Evolutionary conservation across 2,797 vertebrate species (phyloP).

Genomic region (Alca torda): DNA sequence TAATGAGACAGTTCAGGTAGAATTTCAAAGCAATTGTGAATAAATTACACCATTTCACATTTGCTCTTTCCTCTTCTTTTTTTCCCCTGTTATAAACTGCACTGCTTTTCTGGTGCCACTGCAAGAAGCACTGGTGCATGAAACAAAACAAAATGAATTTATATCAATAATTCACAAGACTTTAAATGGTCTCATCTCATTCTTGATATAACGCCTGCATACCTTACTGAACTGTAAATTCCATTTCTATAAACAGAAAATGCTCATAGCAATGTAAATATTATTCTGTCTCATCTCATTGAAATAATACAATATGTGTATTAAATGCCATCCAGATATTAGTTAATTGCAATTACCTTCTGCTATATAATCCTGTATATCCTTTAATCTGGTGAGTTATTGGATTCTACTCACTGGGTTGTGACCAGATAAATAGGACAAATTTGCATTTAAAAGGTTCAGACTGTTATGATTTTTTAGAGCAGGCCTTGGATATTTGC

Average conservation of each 20-base stretch:
- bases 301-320: conserved; percentile 65
- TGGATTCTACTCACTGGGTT: conserved; percentile 69
- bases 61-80: conserved; percentile 57
- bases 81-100: conserved; percentile 24
- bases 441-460: conserved; percentile 67
- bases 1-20: conserved; percentile 62
- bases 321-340: conserved; percentile 66
- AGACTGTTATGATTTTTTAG: conserved; percentile 62
- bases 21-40: conserved; percentile 71
- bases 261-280: conserved; percentile 73
- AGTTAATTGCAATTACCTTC: conserved; percentile 73
- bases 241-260: conserved; percentile 63
- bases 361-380: conserved; percentile 66
- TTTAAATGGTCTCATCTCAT: conserved; percentile 59
- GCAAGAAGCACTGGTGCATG: conserved; percentile 38
- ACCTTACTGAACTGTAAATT: conserved; percentile 63
- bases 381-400: conserved; percentile 71
- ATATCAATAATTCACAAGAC: conserved; percentile 65
- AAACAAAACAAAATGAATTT: conserved; percentile 64
- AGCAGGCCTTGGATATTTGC: conserved; percentile 58
- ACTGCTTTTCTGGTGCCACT: conserved; percentile 30
- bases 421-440: conserved; percentile 68
- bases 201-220: conserved; percentile 35
- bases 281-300: conserved; percentile 65
- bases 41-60: conserved; percentile 65